Base-by-base conservation (phyloP, 2,113 vertebrate species). In the Notothenia rossii region DNA sequence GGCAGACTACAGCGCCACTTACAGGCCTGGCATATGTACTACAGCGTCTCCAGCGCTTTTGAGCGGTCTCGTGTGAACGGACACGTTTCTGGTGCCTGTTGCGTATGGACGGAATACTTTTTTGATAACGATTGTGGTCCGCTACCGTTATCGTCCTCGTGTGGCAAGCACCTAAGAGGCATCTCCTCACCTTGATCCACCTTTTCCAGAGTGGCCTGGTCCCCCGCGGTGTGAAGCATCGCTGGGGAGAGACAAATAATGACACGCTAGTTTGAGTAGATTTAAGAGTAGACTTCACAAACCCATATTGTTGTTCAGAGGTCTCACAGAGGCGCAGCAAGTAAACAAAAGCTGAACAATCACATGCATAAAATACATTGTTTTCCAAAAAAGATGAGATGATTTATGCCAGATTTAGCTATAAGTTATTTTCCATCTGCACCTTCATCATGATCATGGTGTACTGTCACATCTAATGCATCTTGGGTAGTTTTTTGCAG, bases 101-200 rank as follows among this genome's bases (percentile, higher is more conserved):
- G 25, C 25, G 25, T 25, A 2, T 25, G 25, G 25, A 25, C 2
- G 25, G 25, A 25, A 25, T 25, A 25, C 25, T 25, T 25, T 25
- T 25, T 25, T 25, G 25, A 25, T 3, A 25, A 25, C 25, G 25
- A 25, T 25, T 25, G 25, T 3, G 25, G 25, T 25, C 25, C 25
- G 25, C 3, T 25, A 25, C 25, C 25, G 25, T 25, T 2, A 25
- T 25, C 25, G 25, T 25, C 25, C 25, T 25, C 25, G 25, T 25
- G 25, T 25, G 25, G 25, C 25, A 25, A 25, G 25, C 25, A 25
- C 25, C 25, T 25, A 29, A 29, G 36, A 54, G 10, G 10, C n/a
- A 25, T 80, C 45, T 46, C 22, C 93, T 96, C 87, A 99, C 98
- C 97, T 95, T 98, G 95, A 73, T 93, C 88, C 5, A 92, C 91